Percentiles rank a stretch among this genome's conserved stretches.
phyloP scores from a whole-genome alignment of 2,888 invertebrate species.

The Drosophila hawaiiensis region DNA sequence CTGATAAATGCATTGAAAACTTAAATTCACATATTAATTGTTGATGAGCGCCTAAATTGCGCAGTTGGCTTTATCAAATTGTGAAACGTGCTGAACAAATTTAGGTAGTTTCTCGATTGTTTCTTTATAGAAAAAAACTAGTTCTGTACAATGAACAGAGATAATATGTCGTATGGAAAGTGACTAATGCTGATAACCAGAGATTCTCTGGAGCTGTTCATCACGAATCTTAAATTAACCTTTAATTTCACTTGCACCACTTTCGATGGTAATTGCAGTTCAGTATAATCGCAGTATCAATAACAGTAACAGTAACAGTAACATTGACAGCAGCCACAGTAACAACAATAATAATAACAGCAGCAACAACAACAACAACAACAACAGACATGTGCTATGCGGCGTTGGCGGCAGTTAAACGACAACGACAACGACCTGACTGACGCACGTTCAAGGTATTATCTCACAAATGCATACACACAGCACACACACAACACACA shows the following conservation, averaged over 20 bases:
- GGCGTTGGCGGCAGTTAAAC: slow-evolving; percentile 69
- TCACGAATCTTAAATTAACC: slow-evolving; percentile 36
- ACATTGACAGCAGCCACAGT: slow-evolving; percentile 19
- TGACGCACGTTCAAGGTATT: slow-evolving; percentile 81
- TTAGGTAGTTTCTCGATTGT: slow-evolving; percentile 1
- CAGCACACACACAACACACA: slow-evolving; percentile 29
- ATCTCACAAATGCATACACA: slow-evolving; percentile 67
- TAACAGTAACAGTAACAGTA: slow-evolving; percentile 23
- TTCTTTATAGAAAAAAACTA: neutral
- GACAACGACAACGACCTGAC: slow-evolving; percentile 76
- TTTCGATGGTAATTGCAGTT: slow-evolving; percentile 12
- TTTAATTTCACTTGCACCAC: slow-evolving; percentile 65
- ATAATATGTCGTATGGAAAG: slow-evolving; percentile 2
- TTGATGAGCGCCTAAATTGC: slow-evolving; percentile 47
- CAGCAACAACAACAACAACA: slow-evolving; percentile 15
- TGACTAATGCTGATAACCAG: slow-evolving; percentile 40
- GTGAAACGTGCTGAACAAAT: slow-evolving; percentile 19
- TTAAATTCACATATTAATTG: slow-evolving; percentile 19
- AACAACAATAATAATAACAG: slow-evolving; percentile 20
- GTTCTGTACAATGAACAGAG: slow-evolving; percentile 9
- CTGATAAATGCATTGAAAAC: slow-evolving; percentile 41
- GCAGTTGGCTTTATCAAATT: slow-evolving; percentile 47
- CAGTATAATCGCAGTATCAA: slow-evolving; percentile 26
- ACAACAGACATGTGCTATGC: slow-evolving; percentile 41
- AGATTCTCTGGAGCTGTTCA: slow-evolving; percentile 5